Evolutionary conservation across 2,797 vertebrate genomes (phyloP).

Genomic region (Macroramphosus scolopax): DNA sequence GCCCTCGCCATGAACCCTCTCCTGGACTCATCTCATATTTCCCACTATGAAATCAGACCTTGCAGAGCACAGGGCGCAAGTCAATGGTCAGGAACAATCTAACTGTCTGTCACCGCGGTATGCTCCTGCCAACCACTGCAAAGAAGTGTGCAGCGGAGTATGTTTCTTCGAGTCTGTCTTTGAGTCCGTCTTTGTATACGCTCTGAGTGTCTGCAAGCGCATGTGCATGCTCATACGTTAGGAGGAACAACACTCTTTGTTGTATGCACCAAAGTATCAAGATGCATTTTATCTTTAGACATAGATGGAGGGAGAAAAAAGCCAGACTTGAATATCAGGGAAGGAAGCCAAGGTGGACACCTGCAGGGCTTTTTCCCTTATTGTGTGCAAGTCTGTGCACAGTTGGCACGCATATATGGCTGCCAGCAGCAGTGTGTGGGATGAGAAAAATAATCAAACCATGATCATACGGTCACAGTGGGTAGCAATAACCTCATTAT

Average conservation of each 20-base stretch:
- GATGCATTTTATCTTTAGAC: slow-evolving; percentile 41
- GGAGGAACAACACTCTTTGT: slow-evolving; percentile 27
- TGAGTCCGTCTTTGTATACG: slow-evolving; percentile 55
- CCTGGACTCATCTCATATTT: slow-evolving; percentile 73
- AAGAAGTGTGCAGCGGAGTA: slow-evolving; percentile 53
- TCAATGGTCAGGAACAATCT: slow-evolving; percentile 82
- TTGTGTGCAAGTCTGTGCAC: slow-evolving; percentile 40
- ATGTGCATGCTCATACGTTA: slow-evolving; percentile 30
- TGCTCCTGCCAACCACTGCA: slow-evolving; percentile 60
- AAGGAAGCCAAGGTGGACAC: slow-evolving; percentile 57
- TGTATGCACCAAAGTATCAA: no score
- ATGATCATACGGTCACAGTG: slow-evolving; percentile 75
- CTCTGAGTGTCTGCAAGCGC: slow-evolving; percentile 40
- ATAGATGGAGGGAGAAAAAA: slow-evolving; percentile 34
- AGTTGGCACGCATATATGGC: slow-evolving; percentile 52
- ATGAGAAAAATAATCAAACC: slow-evolving; percentile 71
- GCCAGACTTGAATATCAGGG: slow-evolving; percentile 45
- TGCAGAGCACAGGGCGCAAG: slow-evolving; percentile 71
- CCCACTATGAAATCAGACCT: slow-evolving; percentile 80
- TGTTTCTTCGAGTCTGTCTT: slow-evolving; percentile 34
- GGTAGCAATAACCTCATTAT: slow-evolving; percentile 84
- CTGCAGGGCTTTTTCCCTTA: slow-evolving; percentile 43
- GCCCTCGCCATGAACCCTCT: slow-evolving; percentile 76
- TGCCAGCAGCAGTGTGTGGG: slow-evolving; percentile 59
- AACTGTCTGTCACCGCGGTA: slow-evolving; percentile 74